Evolutionary conservation across 2,797 vertebrate species (phyloP).

Genomic region (Aselliscus stoliczkanus): DNA sequence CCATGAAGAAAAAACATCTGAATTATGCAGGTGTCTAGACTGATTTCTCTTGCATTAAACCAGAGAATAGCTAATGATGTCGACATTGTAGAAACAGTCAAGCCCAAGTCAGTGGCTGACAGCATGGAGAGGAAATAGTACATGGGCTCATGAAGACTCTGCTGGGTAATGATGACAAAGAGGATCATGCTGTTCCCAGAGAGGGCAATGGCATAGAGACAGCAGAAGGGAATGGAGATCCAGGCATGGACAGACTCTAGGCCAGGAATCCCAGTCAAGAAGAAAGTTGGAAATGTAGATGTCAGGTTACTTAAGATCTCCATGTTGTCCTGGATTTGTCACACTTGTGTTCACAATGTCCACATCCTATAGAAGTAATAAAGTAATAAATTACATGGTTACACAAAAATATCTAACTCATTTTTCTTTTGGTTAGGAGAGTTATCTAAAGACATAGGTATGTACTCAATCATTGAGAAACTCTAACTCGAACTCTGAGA

Average conservation of each 20-base stretch:
- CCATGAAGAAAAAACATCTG: constrained; percentile 85
- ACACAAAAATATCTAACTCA: not conserved
- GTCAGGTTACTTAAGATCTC: constrained; percentile 29
- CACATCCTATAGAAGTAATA: constrained; percentile 21
- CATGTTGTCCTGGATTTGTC: not conserved
- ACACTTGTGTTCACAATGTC: not conserved
- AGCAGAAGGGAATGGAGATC: constrained; percentile 62
- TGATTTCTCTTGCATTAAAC: constrained; percentile 75
- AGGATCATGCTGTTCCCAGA: constrained; percentile 61
- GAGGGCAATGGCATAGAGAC: constrained; percentile 48
- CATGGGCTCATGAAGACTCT: constrained; percentile 83
- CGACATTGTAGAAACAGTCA: constrained; percentile 83
- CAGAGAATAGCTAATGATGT: constrained; percentile 81
- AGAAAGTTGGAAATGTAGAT: constrained; percentile 26
- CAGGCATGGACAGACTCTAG: constrained; percentile 31
- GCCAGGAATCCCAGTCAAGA: constrained; percentile 58
- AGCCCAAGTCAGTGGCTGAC: constrained; percentile 80
- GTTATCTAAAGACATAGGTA: not conserved
- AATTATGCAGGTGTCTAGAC: constrained; percentile 79
- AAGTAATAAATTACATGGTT: not conserved
- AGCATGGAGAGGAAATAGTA: constrained; percentile 84
- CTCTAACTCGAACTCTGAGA: not conserved
- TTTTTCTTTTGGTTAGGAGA: not conserved
- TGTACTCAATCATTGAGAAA: not conserved
- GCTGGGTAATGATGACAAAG: constrained; percentile 21